Conservation (phyloP, 2,113 vertebrate genomes). For the Poicephalus meyeri region DNA sequence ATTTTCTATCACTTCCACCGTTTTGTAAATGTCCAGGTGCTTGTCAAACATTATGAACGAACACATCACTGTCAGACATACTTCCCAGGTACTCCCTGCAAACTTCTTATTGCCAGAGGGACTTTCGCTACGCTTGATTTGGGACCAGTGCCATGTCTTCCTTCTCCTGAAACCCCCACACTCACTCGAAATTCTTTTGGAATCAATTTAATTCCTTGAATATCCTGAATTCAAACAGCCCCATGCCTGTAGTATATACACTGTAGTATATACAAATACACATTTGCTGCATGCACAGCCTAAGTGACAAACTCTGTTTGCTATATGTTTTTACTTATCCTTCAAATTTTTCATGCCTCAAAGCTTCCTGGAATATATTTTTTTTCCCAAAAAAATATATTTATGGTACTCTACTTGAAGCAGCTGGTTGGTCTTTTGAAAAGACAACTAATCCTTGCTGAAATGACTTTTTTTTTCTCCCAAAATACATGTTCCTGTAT, state of each 20-base stretch:
- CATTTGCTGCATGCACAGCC: rapidly evolving
- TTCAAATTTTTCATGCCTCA: neutral
- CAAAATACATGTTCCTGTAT: neutral
- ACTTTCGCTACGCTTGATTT: neutral
- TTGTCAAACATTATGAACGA: neutral
- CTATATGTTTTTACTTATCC: neutral
- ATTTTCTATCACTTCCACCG: neutral
- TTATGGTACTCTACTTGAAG: neutral
- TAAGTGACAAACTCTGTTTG: neutral
- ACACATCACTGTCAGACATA: neutral
- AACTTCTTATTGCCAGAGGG: neutral
- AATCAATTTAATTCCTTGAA: neutral
- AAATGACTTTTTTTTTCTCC: neutral
- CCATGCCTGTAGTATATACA: neutral
- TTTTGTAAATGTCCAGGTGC: neutral
- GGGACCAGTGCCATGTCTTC: neutral
- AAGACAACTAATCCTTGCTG: neutral
- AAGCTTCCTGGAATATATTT: neutral
- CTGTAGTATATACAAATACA: neutral
- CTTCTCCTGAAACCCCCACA: neutral
- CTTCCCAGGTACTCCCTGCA: neutral
- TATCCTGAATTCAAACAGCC: neutral
- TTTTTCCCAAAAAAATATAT: neutral
- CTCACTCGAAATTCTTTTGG: neutral
- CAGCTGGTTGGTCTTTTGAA: neutral